Evolutionary conservation across 2,888 invertebrate species (phyloP).

Genomic region (Chrysolina oricalcia): DNA sequence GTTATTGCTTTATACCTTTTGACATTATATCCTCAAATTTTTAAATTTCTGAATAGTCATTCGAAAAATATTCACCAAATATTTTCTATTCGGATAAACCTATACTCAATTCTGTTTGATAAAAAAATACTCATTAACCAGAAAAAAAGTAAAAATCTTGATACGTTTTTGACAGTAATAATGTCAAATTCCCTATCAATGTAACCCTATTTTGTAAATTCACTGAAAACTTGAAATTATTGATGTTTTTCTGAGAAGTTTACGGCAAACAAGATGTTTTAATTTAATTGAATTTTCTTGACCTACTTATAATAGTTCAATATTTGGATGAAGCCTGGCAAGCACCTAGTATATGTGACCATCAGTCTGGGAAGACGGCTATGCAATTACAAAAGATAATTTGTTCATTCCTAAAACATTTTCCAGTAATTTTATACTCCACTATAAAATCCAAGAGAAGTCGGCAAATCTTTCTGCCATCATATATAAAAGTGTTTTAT

Average conservation of each 20-base stretch:
- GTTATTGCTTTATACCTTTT: too few species aligned
- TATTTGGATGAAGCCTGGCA: background rate
- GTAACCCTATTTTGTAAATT: too few species aligned
- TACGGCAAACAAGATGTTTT: background rate
- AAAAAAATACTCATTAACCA: background rate
- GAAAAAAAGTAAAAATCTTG: too few species aligned
- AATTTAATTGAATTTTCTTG: background rate
- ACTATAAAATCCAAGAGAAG: background rate
- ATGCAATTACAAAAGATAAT: slow-evolving; percentile 11
- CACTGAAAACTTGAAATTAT: too few species aligned
- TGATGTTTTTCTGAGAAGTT: too few species aligned
- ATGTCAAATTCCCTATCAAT: too few species aligned
- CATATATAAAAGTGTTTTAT: slow-evolving; percentile 23
- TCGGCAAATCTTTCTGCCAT: slow-evolving; percentile 13
- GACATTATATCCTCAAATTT: too few species aligned
- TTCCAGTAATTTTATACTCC: slow-evolving; percentile 3
- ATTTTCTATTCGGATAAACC: too few species aligned
- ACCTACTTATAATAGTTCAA: background rate
- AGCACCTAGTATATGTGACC: background rate
- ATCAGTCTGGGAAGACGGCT: background rate
- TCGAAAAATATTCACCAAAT: too few species aligned
- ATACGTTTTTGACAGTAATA: too few species aligned
- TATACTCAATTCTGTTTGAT: background rate
- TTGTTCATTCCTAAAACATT: slow-evolving; percentile 13
- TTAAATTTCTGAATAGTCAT: too few species aligned